These are phyloP conservation scores for Drosophila siamana DNA, from an alignment of 2,888 invertebrate species.

Conservation along the genomic window DNA sequence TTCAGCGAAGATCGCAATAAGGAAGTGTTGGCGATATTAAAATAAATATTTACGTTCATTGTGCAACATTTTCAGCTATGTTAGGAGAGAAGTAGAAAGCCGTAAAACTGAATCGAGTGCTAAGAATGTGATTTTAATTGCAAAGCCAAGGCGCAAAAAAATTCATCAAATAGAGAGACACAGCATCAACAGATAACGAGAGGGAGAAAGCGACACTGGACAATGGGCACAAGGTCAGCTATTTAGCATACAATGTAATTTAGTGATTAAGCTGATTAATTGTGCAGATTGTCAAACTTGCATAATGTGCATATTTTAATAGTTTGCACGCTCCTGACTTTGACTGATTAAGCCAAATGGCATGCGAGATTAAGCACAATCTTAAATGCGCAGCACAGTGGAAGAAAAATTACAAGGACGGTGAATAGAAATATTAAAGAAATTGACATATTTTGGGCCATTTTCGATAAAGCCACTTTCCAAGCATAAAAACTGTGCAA, in stretches of 20 bases:
- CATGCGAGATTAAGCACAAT: no score
- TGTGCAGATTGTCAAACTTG: no score
- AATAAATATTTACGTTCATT: conserved; percentile 38
- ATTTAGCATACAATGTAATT: background rate
- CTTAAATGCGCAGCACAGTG: no score
- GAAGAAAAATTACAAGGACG: no score
- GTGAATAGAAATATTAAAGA: no score
- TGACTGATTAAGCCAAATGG: no score
- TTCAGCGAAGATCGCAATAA: conserved; percentile 13
- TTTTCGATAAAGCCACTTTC: no score
- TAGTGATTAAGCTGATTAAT: background rate
- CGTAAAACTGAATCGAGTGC: conserved; percentile 15
- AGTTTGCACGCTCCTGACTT: no score
- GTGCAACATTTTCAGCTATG: conserved; percentile 20
- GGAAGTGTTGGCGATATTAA: conserved; percentile 20
- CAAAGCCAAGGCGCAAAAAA: conserved; percentile 32
- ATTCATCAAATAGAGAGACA: conserved; percentile 15
- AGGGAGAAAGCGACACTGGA: conserved; percentile 16
- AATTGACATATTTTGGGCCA: no score
- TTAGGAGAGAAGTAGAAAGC: background rate
- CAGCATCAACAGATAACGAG: background rate
- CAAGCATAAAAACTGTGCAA: no score
- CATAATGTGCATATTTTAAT: no score
- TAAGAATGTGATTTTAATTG: conserved; percentile 59
- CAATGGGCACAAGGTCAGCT: background rate